Conservation (phyloP, 1,140 invertebrate genomes). For the Aradophagus sp. region DNA sequence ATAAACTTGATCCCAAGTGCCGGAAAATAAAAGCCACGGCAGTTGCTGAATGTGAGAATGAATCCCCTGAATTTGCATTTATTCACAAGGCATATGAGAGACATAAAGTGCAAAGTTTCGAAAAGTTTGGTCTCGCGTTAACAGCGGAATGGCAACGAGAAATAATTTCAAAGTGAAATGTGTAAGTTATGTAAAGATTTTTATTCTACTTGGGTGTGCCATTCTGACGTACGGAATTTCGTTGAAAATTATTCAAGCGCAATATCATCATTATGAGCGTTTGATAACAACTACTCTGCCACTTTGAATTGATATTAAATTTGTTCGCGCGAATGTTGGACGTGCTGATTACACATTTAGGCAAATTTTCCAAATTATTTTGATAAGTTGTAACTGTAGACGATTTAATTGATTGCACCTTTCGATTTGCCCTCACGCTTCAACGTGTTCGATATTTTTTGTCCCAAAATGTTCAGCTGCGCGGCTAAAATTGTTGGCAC, state of each 20-base stretch:
- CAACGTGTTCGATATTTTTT: too few species aligned
- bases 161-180: constrained; percentile 29
- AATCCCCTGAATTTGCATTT: constrained; percentile 24
- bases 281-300: too few species aligned
- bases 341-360: too few species aligned
- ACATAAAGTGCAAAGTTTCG: constrained; percentile 26
- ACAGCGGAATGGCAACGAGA: constrained; percentile 11
- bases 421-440: too few species aligned
- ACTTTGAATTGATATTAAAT: too few species aligned
- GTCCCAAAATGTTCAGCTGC: too few species aligned
- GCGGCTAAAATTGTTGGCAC: too few species aligned
- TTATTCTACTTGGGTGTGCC: constrained; percentile 15
- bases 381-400: too few species aligned
- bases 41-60: constrained; percentile 13
- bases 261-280: too few species aligned
- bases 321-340: too few species aligned
- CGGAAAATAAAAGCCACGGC: constrained; percentile 17
- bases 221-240: constrained; percentile 10
- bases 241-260: constrained; percentile 9
- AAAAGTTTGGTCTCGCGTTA: constrained; percentile 15
- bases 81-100: constrained; percentile 20
- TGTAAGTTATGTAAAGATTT: constrained; percentile 21
- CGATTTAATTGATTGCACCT: too few species aligned
- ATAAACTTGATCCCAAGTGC: constrained; percentile 10
- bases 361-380: too few species aligned